phyloP scores from a whole-genome alignment of 1,140 invertebrate species.

The Atta texana region DNA sequence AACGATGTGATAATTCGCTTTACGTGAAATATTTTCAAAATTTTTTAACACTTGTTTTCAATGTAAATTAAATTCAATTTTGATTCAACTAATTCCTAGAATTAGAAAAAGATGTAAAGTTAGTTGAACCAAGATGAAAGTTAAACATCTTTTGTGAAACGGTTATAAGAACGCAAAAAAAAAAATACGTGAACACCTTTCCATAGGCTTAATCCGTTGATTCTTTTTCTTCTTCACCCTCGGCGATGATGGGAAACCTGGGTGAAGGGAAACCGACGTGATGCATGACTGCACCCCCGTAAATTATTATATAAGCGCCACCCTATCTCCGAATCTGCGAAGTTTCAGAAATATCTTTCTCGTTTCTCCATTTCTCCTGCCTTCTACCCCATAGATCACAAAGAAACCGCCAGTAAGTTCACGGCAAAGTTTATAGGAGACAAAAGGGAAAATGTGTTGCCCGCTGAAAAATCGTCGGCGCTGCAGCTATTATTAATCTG shows the following conservation, averaged over 20 bases:
- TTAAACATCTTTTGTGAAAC: no score
- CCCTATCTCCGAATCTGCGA: conserved; percentile 76
- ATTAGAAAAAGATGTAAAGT: no score
- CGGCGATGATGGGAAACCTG: no score
- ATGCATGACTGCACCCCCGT: conserved; percentile 70
- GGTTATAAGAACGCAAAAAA: conserved; percentile 56
- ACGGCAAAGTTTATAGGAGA: conserved; percentile 51
- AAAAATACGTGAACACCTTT: conserved; percentile 64
- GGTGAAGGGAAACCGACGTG: conserved; percentile 62
- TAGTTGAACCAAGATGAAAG: no score
- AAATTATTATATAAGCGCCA: conserved; percentile 75
- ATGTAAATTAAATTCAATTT: no score
- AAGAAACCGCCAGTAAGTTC: conserved; percentile 39
- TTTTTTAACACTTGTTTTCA: neutral
- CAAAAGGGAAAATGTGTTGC: conserved; percentile 50
- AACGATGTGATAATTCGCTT: neutral
- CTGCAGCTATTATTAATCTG: conserved; percentile 51
- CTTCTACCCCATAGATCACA: conserved; percentile 37
- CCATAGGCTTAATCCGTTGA: conserved; percentile 78
- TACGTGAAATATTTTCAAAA: conserved; percentile 64
- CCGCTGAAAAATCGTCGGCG: conserved; percentile 55
- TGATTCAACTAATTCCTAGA: no score
- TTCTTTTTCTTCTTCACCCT: conserved; percentile 39
- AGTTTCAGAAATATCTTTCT: conserved; percentile 67
- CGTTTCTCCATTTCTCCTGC: conserved; percentile 36